Base-by-base conservation (phyloP, 2,113 vertebrate genomes). In the Chaenogobius annularis region DNA sequence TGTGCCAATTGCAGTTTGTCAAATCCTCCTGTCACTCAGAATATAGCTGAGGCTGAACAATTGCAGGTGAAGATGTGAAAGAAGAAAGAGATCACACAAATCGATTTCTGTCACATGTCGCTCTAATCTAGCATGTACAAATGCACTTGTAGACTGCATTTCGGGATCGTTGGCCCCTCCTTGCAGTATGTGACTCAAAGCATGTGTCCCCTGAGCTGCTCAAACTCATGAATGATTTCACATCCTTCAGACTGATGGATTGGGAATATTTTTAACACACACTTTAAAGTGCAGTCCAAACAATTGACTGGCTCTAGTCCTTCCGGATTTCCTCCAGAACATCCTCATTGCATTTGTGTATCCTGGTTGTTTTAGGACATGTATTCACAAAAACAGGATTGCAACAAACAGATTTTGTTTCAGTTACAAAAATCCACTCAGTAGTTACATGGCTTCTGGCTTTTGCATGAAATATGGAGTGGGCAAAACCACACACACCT, bases 231-330 rank as follows among this genome's bases (percentile, higher is more conserved):
- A 15, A 15, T 17, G 26, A 35, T 35, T 17, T 35, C 58, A 19
- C 10, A 61, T 35, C 58, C 58, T 61, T 61, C 58, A 61, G 58
- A 61, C 26, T 61, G 58, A 61, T 61, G 58, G 26, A 61, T 61
- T 8, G 19, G 10, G 23, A 31, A 31, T 61, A 61, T 61, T 61
- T 61, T 61, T 61, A 61, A 61, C 26, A 58, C 54, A 59, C 6
- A 40, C 61, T 63, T 63, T n/a, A 40, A 63, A 63, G 35, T 62
- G 59, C 7, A 19, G 15, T 6, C 35, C 61, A 63, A 63, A 63
- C 61, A 63, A 63, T 63, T 10, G 35, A n/a, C 61, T 63, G 61
- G 61, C 61, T 40, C 17, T 40, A 6, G 35, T 63, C 61, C 37
- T 20, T 40, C 19, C 35, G 40, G 61, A 35, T 63, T 37, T 63